Base-by-base conservation (phyloP, 2,113 vertebrate species). In the Falcunculus frontatus region DNA sequence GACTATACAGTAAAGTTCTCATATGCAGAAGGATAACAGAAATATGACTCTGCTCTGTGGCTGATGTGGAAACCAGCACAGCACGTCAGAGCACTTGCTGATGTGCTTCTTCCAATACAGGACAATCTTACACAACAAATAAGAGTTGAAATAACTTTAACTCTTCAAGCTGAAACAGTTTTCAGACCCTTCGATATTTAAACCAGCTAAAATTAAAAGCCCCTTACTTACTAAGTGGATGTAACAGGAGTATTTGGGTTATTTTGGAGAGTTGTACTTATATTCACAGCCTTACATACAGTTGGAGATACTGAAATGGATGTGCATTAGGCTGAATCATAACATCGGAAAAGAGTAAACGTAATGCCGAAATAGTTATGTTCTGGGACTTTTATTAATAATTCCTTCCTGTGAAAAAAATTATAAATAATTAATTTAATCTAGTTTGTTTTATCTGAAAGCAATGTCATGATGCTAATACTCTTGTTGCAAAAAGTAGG, bases 31-130 rank as follows among this genome's bases (percentile, higher is more conserved):
- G 22, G 35, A 4, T 72, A 30, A 25, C 37, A 82, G 22, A 73
- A 64, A n/a, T 29, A 35, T 0, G 0, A 1, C 14, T 72, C 15
- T 60, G 9, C 44, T 49, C 21, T 78, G 41, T 62, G 37, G 8
- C 69, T 47, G 30, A 21, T 49, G 9, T 3, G 35, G 35, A 85
- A 91, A 82, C 27, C 44, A 62, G 32, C 29, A 49, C 0, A 7
- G 15, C 19, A 26, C 29, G 44, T 70, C n/a, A 46, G 47, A 50
- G 49, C 52, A 42, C 15, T n/a, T 67, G 7, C 37, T 59, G 30
- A 32, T 11, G 0, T 15, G 27, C 46, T 69, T 42, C 20, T 76
- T 76, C 49, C 44, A 47, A 1, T 35, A 35, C 44, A 86, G 57
- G 25, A 47, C 35, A 72, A 35, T 82, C 32, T 10, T 46, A 5